phyloP scores from a whole-genome alignment of 2,888 invertebrate genomes.

The Vanessa cardui region DNA sequence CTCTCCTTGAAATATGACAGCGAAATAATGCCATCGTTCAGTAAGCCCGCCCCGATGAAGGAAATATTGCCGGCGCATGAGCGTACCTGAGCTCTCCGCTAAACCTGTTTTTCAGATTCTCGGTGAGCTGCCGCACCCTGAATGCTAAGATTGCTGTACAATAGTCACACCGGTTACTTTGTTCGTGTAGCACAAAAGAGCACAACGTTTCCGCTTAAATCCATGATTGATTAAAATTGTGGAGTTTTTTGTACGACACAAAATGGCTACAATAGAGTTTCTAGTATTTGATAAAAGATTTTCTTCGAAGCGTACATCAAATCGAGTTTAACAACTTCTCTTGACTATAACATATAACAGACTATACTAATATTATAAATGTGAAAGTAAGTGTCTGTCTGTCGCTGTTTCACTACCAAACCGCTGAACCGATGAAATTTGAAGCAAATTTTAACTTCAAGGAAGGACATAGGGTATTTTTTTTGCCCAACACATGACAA shows the following conservation, averaged over 20 bases:
- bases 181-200: conserved; percentile 25
- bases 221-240: conserved; percentile 27
- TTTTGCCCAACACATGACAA: too few relatives aligned
- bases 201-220: conserved; percentile 23
- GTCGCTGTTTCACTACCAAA: too few relatives aligned
- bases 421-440: too few relatives aligned
- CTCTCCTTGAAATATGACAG: conserved; percentile 72
- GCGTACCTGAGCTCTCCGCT: conserved; percentile 28
- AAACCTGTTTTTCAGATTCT: conserved; percentile 25
- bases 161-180: conserved; percentile 24
- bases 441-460: too few relatives aligned
- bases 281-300: background rate
- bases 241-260: conserved; percentile 3
- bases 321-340: background rate
- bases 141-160: conserved; percentile 25
- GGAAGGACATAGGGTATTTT: too few relatives aligned
- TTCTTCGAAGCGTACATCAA: background rate
- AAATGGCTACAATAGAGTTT: background rate
- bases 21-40: conserved; percentile 70
- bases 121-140: conserved; percentile 15
- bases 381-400: too few relatives aligned
- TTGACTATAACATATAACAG: too few relatives aligned
- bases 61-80: conserved; percentile 61
- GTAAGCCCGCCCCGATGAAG: conserved; percentile 69
- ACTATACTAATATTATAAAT: too few relatives aligned